Percentiles rank a stretch among this genome's conserved stretches.
These are phyloP conservation scores for Zaprionus capensis DNA, from an alignment of 1,140 invertebrate genomes.

Conservation along the genomic window DNA sequence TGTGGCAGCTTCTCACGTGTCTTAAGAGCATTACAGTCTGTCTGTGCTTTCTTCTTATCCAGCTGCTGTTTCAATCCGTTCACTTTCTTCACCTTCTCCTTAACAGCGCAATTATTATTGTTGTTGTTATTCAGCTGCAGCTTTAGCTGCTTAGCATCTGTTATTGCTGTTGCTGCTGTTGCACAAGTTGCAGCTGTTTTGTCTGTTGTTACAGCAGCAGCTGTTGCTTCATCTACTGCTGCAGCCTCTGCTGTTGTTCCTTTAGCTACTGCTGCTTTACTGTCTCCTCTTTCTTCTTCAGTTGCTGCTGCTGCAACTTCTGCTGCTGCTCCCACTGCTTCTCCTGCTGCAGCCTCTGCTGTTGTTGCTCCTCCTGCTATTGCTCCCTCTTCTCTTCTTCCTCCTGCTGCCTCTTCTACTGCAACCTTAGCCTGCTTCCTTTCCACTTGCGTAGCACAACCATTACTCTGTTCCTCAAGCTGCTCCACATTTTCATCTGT, in stretches of 20 bases:
- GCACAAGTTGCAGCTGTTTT: neutral
- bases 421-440: neutral
- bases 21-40: neutral
- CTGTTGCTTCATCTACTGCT: neutral
- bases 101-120: neutral
- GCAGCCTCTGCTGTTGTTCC: neutral
- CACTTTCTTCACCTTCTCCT: conserved; percentile 33
- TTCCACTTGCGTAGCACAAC: conserved; percentile 4
- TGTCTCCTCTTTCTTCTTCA: neutral
- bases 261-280: neutral
- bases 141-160: neutral
- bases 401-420: neutral
- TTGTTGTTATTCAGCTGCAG: neutral
- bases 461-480: conserved; percentile 10
- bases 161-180: neutral
- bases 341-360: neutral
- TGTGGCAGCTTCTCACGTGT: conserved; percentile 3
- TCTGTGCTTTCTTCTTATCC: neutral
- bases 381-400: neutral
- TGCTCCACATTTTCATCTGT: neutral
- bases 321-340: neutral
- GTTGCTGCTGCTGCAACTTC: neutral
- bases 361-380: neutral
- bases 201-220: neutral
- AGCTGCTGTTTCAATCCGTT: conserved; percentile 53